Percentiles rank a stretch among this genome's conserved stretches.
phyloP scores from a whole-genome alignment of 35 echinoderm and acorn worm species.

The Apostichopus japonicus region DNA sequence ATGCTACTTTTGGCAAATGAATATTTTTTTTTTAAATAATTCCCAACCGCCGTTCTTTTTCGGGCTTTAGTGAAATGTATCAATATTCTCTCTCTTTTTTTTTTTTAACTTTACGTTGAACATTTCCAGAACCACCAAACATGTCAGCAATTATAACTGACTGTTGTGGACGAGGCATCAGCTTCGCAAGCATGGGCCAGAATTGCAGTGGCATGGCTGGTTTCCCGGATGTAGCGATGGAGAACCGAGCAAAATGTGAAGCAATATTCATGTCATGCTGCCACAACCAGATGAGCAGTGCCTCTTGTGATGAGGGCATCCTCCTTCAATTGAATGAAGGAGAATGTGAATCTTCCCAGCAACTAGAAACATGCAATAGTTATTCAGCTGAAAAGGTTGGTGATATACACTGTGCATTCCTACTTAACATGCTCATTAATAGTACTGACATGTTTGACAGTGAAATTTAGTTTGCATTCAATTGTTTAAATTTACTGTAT shows the following conservation, averaged over 20 bases:
- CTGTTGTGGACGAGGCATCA: slow-evolving; percentile 69
- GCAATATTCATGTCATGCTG: slow-evolving; percentile 71
- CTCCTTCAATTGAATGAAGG: slow-evolving; percentile 32
- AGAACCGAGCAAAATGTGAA: slow-evolving; percentile 57
- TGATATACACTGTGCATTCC: no score
- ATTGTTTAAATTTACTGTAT: no score
- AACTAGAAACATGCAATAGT: slow-evolving; percentile 39
- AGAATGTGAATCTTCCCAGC: slow-evolving; percentile 43
- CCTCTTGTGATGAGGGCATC: slow-evolving; percentile 53
- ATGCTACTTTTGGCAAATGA: no score
- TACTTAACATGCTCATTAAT: no score
- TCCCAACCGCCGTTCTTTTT: no score
- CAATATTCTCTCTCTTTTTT: no score
- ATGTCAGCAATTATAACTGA: slow-evolving; percentile 66
- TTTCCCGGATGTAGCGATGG: slow-evolving; percentile 16
- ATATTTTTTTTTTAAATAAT: no score
- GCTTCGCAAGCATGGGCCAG: slow-evolving; percentile 55
- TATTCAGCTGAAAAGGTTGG: slow-evolving; percentile 66
- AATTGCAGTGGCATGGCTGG: slow-evolving; percentile 53
- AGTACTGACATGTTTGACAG: no score
- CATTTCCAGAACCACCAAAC: not conserved
- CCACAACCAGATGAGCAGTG: slow-evolving; percentile 10
- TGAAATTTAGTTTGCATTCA: no score
- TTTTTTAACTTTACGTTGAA: no score
- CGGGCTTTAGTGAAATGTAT: no score